Conservation (phyloP, 2,888 invertebrate species). For the Parascotia fuliginaria region DNA sequence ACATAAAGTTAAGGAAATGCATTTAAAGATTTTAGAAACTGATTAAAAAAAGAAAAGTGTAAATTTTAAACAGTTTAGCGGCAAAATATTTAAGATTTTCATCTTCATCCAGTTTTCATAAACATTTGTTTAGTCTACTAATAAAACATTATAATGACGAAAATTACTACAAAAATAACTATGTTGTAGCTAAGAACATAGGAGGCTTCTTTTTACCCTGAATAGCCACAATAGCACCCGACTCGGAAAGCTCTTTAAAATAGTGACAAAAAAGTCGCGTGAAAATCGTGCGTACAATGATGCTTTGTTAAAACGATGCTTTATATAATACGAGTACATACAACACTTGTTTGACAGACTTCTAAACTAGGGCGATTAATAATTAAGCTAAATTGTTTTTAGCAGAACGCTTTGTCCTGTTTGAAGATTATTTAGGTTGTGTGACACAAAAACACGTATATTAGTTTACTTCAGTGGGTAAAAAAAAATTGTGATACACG, state of each 20-base stretch:
- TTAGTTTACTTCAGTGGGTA: neutral
- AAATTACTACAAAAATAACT: slow-evolving; percentile 11
- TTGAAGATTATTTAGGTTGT: neutral
- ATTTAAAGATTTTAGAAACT: too few species aligned
- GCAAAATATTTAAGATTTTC: too few species aligned
- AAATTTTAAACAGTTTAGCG: too few species aligned
- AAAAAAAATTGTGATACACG: too few species aligned
- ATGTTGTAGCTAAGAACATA: slow-evolving; percentile 29
- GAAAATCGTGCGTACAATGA: slow-evolving; percentile 39
- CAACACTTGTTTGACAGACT: slow-evolving; percentile 26
- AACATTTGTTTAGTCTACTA: too few species aligned
- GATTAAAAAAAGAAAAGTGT: too few species aligned
- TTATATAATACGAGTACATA: slow-evolving; percentile 15
- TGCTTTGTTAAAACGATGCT: slow-evolving; percentile 16
- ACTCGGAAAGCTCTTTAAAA: slow-evolving; percentile 45
- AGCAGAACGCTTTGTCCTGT: slow-evolving; percentile 1
- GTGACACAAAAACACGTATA: neutral
- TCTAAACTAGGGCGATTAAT: slow-evolving; percentile 38
- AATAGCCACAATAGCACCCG: slow-evolving; percentile 42
- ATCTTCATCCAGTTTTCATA: too few species aligned
- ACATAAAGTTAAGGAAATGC: too few species aligned
- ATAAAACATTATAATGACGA: too few species aligned
- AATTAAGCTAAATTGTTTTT: slow-evolving; percentile 35
- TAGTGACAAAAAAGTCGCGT: slow-evolving; percentile 43
- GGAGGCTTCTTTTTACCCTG: slow-evolving; percentile 32